Evolutionary conservation across 2,113 vertebrate species (phyloP), one percentile per base, ranked within the genome.

Genomic region (Psilopsiagon aymara): DNA sequence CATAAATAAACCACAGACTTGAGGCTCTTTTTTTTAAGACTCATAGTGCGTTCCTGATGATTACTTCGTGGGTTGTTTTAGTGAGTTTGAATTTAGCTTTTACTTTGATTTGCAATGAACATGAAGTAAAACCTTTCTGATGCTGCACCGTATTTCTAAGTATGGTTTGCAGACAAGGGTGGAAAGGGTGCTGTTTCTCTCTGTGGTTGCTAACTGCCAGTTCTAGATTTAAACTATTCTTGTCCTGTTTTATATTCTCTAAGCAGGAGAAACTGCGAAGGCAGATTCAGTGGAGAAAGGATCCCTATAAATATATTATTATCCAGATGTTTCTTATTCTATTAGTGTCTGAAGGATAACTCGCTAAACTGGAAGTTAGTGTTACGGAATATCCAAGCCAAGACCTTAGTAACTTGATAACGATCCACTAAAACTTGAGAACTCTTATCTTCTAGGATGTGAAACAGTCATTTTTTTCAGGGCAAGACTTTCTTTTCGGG

Each of bases 281-380:
- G 79, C 49, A 83, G 85, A 80, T 73, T 82, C 41, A 43, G 33
- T 47, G 68, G n/a, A 70, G 90, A 70, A 94, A 78, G 35, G 86
- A 84, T 92, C 88, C 55, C 24, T 94, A 47, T 91, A 88, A 93
- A 88, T 83, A 14, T 75, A 84, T 79, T 87, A 39, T 35, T 60
- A 77, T 88, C 94, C 96, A 96, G 86, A 91, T 96, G 94, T 70
- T 75, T 85, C 91, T 94, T 47, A 84, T 94, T 92, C 88, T 39
- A 3, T 63, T 80, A 59, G 64, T 59, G 46, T 88, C 82, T 90
- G 88, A 89, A 82, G 85, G 51, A 46, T 59, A 90, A 47, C 47
- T 87, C 7, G 7, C 74, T 76, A 17, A 92, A 69, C 63, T 85
- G 78, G 55, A 83, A 55, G 68, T 68, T 51, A 20, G 10, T 68